Evolutionary conservation across 2,113 vertebrate genomes (phyloP), one percentile per base, ranked within the genome.

Genomic region (Halcyon senegalensis): DNA sequence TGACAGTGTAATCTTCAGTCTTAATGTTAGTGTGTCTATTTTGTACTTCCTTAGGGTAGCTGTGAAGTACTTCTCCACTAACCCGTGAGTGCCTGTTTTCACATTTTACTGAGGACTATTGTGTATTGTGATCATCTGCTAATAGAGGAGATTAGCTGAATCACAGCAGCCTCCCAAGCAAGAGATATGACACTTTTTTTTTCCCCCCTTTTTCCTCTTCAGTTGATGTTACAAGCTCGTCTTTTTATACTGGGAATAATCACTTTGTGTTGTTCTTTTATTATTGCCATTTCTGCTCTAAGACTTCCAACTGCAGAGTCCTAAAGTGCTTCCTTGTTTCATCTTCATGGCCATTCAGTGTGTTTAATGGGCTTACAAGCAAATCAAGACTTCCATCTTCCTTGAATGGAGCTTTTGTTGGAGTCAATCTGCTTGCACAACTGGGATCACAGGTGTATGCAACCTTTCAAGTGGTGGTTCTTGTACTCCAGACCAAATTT

Each of bases 261-360:
- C 90, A 91, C 46, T 79, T 83, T 3, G 75, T 94, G 93, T 83
- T 96, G 90, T 96, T 91, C 69, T 94, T 87, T 92, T 89, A 85
- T 93, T 87, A 50, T 91, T 93, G 93, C 87, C 62, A 62, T 93
- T 95, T 84, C 79, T 93, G 60, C 93, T 90, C 46, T 35, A 75
- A 95, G 90, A 89, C 66, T 94, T 91, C 90, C 27, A 94, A 80
- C 91, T 83, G 90, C 92, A 80, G 96, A 95, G 93, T 94, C 88
- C 94, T 96, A 96, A 96, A 96, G 92, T 17, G 37, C 84, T 96
- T 95, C 89, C 94, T 94, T 94, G 87, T 93, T 95, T 94, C 93
- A 67, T 93, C 93, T 94, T 91, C 89, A 91, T 87, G 87, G 93
- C 94, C 93, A 89, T 95, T 94, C 86, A 91, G 74, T 39, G 87